A percentile compares a stretch with the other conserved stretches of the same genome.
phyloP scores from a whole-genome alignment of 1,140 invertebrate species.

The Lordiphosa stackelbergi region DNA sequence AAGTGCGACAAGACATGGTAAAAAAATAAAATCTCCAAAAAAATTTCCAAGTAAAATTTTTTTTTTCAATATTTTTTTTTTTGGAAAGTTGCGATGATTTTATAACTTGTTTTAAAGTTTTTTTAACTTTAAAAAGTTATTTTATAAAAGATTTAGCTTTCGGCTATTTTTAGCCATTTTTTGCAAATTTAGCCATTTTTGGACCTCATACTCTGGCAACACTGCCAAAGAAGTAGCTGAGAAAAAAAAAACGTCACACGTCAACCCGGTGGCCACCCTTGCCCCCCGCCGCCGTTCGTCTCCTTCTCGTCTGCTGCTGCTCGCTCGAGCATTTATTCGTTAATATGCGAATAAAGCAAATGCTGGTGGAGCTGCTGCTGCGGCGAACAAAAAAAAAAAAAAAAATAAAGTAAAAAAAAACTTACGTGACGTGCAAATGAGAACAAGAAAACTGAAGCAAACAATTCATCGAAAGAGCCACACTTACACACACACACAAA shows the following conservation, averaged over 20 bases:
- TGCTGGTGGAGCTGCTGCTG: slow-evolving; percentile 33
- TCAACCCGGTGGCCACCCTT: slow-evolving; percentile 27
- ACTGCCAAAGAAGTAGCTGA: slow-evolving; percentile 32
- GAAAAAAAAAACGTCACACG: slow-evolving; percentile 67
- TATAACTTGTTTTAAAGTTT: too few species aligned
- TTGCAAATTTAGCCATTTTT: too few species aligned
- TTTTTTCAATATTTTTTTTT: too few species aligned
- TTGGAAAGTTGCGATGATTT: too few species aligned
- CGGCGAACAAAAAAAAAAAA: slow-evolving; percentile 52
- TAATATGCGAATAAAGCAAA: slow-evolving; percentile 48
- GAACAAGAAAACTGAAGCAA: slow-evolving; percentile 39
- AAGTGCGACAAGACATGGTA: too few species aligned
- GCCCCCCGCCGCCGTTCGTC: slow-evolving; percentile 10
- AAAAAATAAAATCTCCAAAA: too few species aligned
- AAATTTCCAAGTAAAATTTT: too few species aligned
- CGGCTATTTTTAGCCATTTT: too few species aligned
- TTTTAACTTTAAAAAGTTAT: too few species aligned
- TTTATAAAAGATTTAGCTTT: too few species aligned
- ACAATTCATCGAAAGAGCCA: slow-evolving; percentile 28
- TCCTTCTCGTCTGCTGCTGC: slow-evolving; percentile 15
- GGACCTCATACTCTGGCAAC: too few species aligned
- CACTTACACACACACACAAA: slow-evolving; percentile 13
- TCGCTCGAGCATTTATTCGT: slow-evolving; percentile 17
- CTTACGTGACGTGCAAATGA: slow-evolving; percentile 67
- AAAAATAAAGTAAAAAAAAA: slow-evolving; percentile 47